Conservation (phyloP, 2,797 vertebrate species). For the Falco concolor region DNA sequence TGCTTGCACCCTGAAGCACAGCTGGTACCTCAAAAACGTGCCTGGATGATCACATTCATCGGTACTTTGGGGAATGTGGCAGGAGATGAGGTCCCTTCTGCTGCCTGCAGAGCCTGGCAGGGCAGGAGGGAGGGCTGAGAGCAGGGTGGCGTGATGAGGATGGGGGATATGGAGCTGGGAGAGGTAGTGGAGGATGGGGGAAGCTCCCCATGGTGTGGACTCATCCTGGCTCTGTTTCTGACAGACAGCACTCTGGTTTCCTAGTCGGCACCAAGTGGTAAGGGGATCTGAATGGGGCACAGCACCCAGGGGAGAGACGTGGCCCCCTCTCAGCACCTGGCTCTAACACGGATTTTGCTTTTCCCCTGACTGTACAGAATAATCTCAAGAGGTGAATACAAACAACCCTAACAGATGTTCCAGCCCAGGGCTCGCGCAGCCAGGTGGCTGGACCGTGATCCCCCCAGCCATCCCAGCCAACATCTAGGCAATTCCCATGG, state of each 20-base stretch:
- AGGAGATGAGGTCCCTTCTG: background rate
- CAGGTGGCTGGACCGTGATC: accelerated
- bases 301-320: background rate
- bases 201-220: background rate
- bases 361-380: background rate
- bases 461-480: no score
- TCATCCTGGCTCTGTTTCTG: background rate
- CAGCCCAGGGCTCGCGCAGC: background rate
- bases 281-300: background rate
- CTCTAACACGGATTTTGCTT: accelerated
- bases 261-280: background rate
- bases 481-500: accelerated
- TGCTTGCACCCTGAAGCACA: background rate
- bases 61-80: background rate
- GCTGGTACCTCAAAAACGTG: background rate
- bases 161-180: accelerated
- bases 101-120: background rate
- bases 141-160: accelerated
- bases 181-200: accelerated
- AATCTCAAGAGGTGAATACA: background rate
- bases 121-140: background rate
- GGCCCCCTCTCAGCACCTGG: background rate
- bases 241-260: accelerated
- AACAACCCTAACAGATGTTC: accelerated
- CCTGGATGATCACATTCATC: background rate